phyloP scores from a whole-genome alignment of 2,888 invertebrate species.

The Ichneumoninae sp. region DNA sequence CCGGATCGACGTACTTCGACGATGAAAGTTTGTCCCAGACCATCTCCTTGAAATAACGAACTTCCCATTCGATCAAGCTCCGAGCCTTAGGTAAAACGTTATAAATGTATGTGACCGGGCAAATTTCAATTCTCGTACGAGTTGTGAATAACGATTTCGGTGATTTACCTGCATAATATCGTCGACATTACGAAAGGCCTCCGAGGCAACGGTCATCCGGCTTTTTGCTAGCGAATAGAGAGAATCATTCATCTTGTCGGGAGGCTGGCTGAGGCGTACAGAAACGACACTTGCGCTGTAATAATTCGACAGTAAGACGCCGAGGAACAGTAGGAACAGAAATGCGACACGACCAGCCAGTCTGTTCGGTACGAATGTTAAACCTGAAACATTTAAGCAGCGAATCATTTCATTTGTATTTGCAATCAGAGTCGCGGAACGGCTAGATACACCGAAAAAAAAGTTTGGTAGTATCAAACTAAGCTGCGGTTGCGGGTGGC shows the following conservation, averaged over 20 bases:
- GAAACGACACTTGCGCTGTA: constrained; percentile 80
- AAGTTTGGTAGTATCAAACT: no score
- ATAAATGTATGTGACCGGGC: background rate
- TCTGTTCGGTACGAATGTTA: constrained; percentile 73
- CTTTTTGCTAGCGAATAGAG: constrained; percentile 75
- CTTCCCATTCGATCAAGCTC: constrained; percentile 65
- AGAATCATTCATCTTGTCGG: constrained; percentile 80
- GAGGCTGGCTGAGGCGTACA: constrained; percentile 77
- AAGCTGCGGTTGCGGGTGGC: no score
- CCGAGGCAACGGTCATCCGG: constrained; percentile 75
- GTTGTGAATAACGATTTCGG: background rate
- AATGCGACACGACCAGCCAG: constrained; percentile 76
- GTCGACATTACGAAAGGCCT: constrained; percentile 75
- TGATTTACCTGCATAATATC: constrained; percentile 72
- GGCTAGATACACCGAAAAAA: no score
- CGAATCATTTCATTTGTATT: background rate
- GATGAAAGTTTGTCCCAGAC: constrained; percentile 77
- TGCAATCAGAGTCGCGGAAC: background rate
- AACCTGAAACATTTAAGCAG: constrained; percentile 70
- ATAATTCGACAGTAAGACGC: constrained; percentile 79
- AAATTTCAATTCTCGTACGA: background rate
- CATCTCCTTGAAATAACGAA: constrained; percentile 73
- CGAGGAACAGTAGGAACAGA: constrained; percentile 75
- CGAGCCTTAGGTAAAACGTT: constrained; percentile 65
- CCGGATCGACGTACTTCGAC: constrained; percentile 72